These are phyloP conservation scores for Mythimna ferrago DNA, from an alignment of 2,888 invertebrate genomes.

Conservation along the genomic window DNA sequence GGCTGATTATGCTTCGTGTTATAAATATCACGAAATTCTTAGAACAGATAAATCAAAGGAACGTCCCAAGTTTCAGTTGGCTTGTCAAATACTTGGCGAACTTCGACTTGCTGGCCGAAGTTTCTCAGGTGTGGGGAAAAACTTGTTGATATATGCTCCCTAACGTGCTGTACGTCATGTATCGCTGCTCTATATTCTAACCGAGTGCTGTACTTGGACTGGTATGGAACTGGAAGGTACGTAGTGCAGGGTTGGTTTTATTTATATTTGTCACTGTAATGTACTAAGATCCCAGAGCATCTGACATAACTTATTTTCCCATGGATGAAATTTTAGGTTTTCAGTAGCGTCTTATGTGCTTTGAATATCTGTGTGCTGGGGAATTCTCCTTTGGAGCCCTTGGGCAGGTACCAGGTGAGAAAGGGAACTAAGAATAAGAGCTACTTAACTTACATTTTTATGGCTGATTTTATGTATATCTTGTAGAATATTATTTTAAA, in stretches of 20 bases:
- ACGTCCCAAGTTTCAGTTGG: constrained; percentile 29
- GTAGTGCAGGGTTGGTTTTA: neutral
- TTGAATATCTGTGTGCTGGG: too few relatives aligned
- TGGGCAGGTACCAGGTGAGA: too few relatives aligned
- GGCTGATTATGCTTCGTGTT: too few relatives aligned
- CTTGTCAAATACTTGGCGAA: constrained; percentile 50
- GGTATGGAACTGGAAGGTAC: neutral
- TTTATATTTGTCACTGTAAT: constrained; percentile 24
- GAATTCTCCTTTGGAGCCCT: too few relatives aligned
- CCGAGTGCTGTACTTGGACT: constrained; percentile 11
- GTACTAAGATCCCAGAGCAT: too few relatives aligned
- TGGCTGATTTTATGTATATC: too few relatives aligned
- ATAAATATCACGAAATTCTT: neutral
- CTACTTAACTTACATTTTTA: too few relatives aligned
- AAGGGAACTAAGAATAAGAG: too few relatives aligned
- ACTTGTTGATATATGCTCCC: constrained; percentile 69
- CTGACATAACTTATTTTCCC: too few relatives aligned
- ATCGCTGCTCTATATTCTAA: constrained; percentile 68
- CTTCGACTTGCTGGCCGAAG: constrained; percentile 35
- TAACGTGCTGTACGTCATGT: constrained; percentile 65
- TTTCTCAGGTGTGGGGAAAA: constrained; percentile 54
- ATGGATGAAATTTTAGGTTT: too few relatives aligned
- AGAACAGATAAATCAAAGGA: constrained; percentile 47
- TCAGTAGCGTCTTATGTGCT: too few relatives aligned
- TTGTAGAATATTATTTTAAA: too few relatives aligned